Percentiles rank a stretch among this genome's conserved stretches.
Conservation (phyloP, 2,888 invertebrate genomes). For the Maniola hyperantus region DNA sequence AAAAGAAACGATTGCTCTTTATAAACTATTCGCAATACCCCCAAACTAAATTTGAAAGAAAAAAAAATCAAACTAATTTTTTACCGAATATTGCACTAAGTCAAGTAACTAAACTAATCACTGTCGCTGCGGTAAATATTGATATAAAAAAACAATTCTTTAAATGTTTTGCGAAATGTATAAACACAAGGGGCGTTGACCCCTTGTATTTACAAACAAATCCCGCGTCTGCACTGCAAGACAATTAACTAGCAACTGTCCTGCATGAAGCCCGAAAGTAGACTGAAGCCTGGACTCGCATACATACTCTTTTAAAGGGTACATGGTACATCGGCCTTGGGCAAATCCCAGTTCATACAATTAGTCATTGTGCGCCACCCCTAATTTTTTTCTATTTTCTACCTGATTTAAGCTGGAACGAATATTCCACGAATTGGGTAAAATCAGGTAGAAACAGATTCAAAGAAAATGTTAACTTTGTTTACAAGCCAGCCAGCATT, state of each 20-base stretch:
- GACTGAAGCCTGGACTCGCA: conserved; percentile 76
- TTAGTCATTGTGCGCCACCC: conserved; percentile 60
- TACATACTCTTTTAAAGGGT: conserved; percentile 73
- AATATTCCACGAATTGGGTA: conserved; percentile 52
- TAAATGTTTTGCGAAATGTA: conserved; percentile 42
- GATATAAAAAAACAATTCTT: conserved; percentile 26
- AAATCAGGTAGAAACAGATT: conserved; percentile 54
- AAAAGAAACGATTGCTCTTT: conserved; percentile 52
- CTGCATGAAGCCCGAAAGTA: conserved; percentile 69
- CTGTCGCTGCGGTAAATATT: conserved; percentile 2
- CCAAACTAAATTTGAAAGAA: conserved; percentile 11
- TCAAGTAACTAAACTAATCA: conserved; percentile 24
- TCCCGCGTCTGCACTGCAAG: conserved; percentile 44
- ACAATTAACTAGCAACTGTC: conserved; percentile 58
- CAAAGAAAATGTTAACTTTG: conserved; percentile 47
- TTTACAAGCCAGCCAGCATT: conserved; percentile 49
- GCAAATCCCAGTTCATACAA: conserved; percentile 67
- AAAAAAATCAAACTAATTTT: conserved; percentile 5
- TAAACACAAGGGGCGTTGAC: conserved; percentile 58
- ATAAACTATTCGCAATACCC: conserved; percentile 19
- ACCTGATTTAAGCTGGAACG: conserved; percentile 46
- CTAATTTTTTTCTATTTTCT: conserved; percentile 52
- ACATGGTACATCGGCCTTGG: conserved; percentile 63
- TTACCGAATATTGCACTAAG: conserved; percentile 37
- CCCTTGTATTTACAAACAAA: conserved; percentile 71